A percentile compares a stretch with the other conserved stretches of the same genome.
Conservation (phyloP, 2,113 vertebrate genomes). For the Menidia beryllina region DNA sequence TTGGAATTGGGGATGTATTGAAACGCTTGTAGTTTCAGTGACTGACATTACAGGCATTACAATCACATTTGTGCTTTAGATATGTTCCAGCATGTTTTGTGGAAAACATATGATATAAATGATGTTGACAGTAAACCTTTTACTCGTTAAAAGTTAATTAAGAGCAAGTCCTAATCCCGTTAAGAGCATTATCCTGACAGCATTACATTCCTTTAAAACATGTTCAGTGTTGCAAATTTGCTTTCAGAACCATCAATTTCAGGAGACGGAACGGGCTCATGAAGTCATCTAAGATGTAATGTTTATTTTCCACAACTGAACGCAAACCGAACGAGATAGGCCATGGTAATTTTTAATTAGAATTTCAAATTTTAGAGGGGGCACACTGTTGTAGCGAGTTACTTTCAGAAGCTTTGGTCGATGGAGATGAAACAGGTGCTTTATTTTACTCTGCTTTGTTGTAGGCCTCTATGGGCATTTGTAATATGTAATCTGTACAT, state of each 20-base stretch:
- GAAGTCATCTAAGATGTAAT: background rate
- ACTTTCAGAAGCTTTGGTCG: background rate
- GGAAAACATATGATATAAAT: background rate
- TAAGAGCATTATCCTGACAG: conserved; percentile 1
- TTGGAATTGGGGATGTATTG: too few species aligned
- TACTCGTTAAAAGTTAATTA: background rate
- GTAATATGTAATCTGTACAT: too few species aligned
- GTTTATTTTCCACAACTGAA: background rate
- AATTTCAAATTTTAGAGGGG: background rate
- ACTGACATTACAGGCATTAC: background rate
- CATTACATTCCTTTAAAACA: background rate
- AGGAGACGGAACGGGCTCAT: background rate
- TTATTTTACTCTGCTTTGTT: background rate
- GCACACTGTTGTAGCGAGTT: background rate
- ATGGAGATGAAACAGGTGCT: background rate
- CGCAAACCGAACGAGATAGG: background rate
- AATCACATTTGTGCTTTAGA: too few species aligned
- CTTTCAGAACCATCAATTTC: background rate
- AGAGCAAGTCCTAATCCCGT: conserved; percentile 4
- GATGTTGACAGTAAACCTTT: background rate
- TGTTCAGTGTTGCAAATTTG: conserved; percentile 2
- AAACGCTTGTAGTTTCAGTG: background rate
- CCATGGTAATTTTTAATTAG: background rate
- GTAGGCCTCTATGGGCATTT: background rate
- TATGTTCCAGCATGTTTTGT: background rate